Evolutionary conservation across 2,797 vertebrate genomes (phyloP).

Genomic region (Lepilemur ruficaudatus): DNA sequence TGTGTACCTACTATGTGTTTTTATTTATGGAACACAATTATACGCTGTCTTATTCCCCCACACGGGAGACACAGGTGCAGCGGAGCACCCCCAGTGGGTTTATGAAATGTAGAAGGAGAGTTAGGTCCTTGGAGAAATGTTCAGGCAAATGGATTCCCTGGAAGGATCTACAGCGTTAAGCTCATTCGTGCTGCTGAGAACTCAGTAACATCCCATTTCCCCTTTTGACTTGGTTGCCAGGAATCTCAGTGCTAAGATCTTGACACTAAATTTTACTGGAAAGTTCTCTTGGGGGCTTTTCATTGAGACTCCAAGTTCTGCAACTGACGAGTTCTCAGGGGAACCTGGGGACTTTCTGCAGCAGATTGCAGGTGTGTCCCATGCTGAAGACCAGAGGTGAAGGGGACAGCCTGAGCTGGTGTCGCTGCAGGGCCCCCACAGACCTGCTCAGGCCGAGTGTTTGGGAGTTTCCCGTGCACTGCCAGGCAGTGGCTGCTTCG

Average conservation of each 20-base stretch:
- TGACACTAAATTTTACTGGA: not conserved
- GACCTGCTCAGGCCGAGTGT: not conserved
- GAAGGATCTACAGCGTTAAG: not conserved
- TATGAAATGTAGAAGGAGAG: not conserved
- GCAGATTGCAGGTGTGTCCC: not conserved
- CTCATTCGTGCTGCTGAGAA: not conserved
- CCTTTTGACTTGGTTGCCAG: not conserved
- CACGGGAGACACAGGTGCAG: not conserved
- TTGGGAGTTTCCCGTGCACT: not conserved
- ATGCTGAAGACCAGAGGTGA: not conserved
- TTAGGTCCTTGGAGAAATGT: not conserved
- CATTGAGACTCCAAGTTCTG: not conserved
- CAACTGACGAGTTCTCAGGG: not conserved
- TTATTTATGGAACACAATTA: not conserved
- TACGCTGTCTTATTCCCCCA: not conserved
- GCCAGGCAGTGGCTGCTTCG: not conserved
- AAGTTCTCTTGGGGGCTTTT: not conserved
- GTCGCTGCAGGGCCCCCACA: accelerated
- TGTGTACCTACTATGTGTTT: not conserved
- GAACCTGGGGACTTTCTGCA: not conserved
- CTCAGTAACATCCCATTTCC: not conserved
- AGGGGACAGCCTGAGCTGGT: not conserved
- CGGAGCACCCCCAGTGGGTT: not conserved
- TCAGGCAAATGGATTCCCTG: not conserved
- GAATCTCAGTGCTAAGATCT: constrained; percentile 7